Evolutionary conservation across 2,888 invertebrate genomes (phyloP), one percentile per base, ranked within the genome.

Genomic region (Oscheius sp.): DNA sequence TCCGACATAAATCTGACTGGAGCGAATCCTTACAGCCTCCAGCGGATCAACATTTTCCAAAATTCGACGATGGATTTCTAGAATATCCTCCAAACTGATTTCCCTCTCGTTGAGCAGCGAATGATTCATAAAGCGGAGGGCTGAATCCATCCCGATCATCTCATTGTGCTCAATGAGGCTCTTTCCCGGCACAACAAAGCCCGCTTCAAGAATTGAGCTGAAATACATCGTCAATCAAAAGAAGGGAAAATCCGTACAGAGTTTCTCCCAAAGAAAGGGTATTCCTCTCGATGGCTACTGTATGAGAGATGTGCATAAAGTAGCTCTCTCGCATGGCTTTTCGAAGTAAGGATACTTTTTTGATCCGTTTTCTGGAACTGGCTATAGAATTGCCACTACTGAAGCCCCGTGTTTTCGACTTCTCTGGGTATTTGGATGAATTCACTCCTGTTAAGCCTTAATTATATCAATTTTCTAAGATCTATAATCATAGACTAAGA

Each of bases 211-310:
- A 72, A 97, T 82, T 3, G 82, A 72, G 57, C 79, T 74, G 29
- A 15, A 74, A 55, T 8, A n/a, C 20, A 15, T n/a, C 15, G 15
- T 15, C 2, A n/a, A 15, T 27, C 27, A 17, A n/a, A 31, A 63
- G 20, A 2, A 1, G 29, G 34, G 3, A 2, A 42, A 17, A 63
- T 23, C 15, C 4, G 20, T 92, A 92, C 76, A 95, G 90, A 0
- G 96, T 93, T 87, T 97, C 94, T 25, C 92, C 91, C 48, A 97
- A 89, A 2, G 93, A 93, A 92, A 98, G 93, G 0, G 96, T 96
- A 86, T 97, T 97, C 0, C 96, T 96, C 89, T 97, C 97, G 76
- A 97, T 95, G 27, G 94, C 96, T 23, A 95, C 95, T 0, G 96
- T 95, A 86, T 97, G 96, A 88, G 96, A 95, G 73, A 97, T 94